A percentile compares a stretch with the other conserved stretches of the same genome.
Evolutionary conservation across 2,888 invertebrate species (phyloP).

Genomic region (Cephus pulcher): DNA sequence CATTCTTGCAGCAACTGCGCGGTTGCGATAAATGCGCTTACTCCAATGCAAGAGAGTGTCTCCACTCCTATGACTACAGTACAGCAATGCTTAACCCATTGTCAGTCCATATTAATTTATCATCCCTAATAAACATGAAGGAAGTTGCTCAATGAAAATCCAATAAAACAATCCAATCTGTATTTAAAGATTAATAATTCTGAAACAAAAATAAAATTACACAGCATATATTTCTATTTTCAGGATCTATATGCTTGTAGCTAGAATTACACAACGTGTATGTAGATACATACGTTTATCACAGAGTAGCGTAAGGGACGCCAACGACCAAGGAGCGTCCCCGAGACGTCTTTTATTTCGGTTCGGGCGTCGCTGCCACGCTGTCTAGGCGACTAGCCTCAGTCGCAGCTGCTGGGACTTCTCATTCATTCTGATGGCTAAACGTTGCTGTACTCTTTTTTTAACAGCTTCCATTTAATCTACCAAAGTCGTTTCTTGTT

Average conservation of each 20-base stretch:
- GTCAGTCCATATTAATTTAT: neutral
- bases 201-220: neutral
- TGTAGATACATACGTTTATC: neutral
- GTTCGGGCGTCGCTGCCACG: slow-evolving; percentile 53
- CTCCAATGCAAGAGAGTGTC: neutral
- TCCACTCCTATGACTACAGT: neutral
- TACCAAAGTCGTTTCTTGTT: slow-evolving; percentile 3
- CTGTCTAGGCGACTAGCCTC: slow-evolving; percentile 49
- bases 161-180: neutral
- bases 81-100: neutral
- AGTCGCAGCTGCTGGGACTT: slow-evolving; percentile 18
- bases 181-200: neutral
- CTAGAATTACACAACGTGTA: too few relatives aligned
- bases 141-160: neutral
- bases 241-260: neutral
- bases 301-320: neutral
- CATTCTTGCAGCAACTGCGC: neutral
- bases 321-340: neutral
- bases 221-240: neutral
- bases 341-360: slow-evolving; percentile 41
- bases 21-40: neutral
- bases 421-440: neutral
- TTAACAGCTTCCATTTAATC: neutral
- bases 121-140: neutral
- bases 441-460: neutral